A percentile compares a stretch with the other conserved stretches of the same genome.
Conservation (phyloP, 1,140 invertebrate genomes). For the Mylabris phalerata region DNA sequence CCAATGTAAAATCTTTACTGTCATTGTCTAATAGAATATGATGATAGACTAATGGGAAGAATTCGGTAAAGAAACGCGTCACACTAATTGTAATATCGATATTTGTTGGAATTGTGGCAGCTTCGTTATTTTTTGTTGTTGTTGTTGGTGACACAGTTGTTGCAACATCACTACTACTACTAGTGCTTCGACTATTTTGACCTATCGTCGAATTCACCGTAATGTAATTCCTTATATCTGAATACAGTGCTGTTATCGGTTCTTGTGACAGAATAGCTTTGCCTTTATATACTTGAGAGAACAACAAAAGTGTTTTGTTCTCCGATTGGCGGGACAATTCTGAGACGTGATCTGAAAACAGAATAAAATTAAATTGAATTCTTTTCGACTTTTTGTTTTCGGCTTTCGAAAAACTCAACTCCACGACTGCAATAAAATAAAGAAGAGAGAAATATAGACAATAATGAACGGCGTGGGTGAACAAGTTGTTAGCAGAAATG, state of each 20-base stretch:
- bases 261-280: conserved; percentile 57
- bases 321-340: conserved; percentile 65
- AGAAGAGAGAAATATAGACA: no score
- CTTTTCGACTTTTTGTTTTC: no score
- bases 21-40: conserved; percentile 44
- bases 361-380: no score
- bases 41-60: conserved; percentile 80
- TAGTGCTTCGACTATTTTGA: conserved; percentile 7
- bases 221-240: conserved; percentile 61
- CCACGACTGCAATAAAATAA: no score
- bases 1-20: conserved; percentile 57
- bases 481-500: no score
- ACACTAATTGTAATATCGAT: conserved; percentile 55
- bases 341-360: conserved; percentile 64
- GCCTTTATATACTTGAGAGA: conserved; percentile 66
- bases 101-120: conserved; percentile 20
- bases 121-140: conserved; percentile 21
- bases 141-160: conserved; percentile 12
- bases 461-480: no score
- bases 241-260: conserved; percentile 60
- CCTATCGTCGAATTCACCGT: conserved; percentile 29
- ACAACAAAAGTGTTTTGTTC: conserved; percentile 69
- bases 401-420: no score
- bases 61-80: conserved; percentile 67
- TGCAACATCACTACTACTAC: no score